phyloP scores from a whole-genome alignment of 2,888 invertebrate genomes.

The Gymnosoma rotundatum region DNA sequence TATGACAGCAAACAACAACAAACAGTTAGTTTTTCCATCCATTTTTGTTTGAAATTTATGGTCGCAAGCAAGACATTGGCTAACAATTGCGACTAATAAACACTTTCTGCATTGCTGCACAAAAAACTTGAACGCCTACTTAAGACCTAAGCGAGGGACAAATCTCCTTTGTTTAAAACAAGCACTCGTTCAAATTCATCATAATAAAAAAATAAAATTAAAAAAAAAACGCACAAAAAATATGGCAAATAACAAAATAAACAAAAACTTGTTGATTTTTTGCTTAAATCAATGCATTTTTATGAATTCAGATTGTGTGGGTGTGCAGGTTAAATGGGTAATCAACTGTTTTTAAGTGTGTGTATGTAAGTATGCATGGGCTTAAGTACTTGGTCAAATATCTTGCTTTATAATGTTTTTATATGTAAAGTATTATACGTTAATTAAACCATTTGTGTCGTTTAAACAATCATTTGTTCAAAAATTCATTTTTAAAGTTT shows the following conservation, averaged over 20 bases:
- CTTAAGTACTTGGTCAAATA: conserved; percentile 13
- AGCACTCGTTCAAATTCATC: conserved; percentile 20
- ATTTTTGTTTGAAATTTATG: conserved; percentile 28
- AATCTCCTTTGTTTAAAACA: conserved; percentile 54
- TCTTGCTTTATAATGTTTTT: background rate
- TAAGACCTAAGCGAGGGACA: conserved; percentile 44
- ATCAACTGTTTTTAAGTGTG: conserved; percentile 25
- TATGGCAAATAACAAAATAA: background rate
- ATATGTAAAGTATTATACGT: background rate
- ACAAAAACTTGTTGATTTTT: conserved; percentile 55
- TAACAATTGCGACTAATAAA: conserved; percentile 69
- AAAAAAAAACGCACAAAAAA: conserved; percentile 5
- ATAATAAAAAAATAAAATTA: background rate
- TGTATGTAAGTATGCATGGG: background rate
- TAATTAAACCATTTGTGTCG: background rate
- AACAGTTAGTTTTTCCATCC: conserved; percentile 10
- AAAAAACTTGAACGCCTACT: conserved; percentile 65
- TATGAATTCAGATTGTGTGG: conserved; percentile 39
- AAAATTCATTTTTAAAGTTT: too few relatives aligned
- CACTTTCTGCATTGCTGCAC: conserved; percentile 68
- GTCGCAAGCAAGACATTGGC: conserved; percentile 64
- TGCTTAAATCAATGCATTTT: conserved; percentile 34
- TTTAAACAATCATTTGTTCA: background rate
- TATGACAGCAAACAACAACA: conserved; percentile 50
- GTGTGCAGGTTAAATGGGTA: conserved; percentile 46